A percentile compares a stretch with the other conserved stretches of the same genome.
Conservation (phyloP, 1,140 invertebrate species). For the Macrostomum lignano region DNA sequence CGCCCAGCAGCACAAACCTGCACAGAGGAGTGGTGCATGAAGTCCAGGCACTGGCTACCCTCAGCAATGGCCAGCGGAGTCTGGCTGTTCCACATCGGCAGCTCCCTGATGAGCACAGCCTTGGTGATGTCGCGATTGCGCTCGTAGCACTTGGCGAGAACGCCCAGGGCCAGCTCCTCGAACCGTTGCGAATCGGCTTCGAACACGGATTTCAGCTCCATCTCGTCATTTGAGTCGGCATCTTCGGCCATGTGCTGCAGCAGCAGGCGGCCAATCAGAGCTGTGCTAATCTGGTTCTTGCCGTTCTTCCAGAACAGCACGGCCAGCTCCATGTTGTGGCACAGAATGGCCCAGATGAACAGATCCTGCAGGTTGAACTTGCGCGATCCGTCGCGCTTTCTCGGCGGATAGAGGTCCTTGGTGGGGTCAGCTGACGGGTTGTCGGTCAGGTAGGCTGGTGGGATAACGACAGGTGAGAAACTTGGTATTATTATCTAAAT, state of each 20-base stretch:
- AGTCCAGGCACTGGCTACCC: slow-evolving; percentile 15
- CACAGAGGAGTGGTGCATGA: slow-evolving; percentile 18
- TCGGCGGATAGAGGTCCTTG: slow-evolving; percentile 4
- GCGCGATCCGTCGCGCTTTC: slow-evolving; percentile 7
- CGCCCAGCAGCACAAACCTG: no score
- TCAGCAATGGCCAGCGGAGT: slow-evolving; percentile 17
- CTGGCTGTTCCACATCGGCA: slow-evolving; percentile 11
- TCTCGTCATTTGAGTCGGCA: slow-evolving; percentile 16
- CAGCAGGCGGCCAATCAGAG: slow-evolving; percentile 14
- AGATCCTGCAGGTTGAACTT: slow-evolving; percentile 16
- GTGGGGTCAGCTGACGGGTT: slow-evolving; percentile 3
- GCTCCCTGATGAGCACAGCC: slow-evolving; percentile 11
- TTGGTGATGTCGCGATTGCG: slow-evolving; percentile 13
- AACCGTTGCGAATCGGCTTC: neutral
- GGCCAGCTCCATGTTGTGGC: slow-evolving; percentile 17
- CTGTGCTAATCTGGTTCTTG: slow-evolving; percentile 14
- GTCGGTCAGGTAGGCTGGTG: neutral
- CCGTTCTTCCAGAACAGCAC: slow-evolving; percentile 19
- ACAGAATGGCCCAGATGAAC: slow-evolving; percentile 20
- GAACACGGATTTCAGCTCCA: slow-evolving; percentile 11
- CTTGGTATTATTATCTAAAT: slow-evolving; percentile 1
- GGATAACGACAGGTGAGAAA: neutral
- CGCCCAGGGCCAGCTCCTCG: slow-evolving; percentile 15
- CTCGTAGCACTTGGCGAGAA: slow-evolving; percentile 18
- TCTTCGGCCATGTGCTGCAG: slow-evolving; percentile 13